Base-by-base conservation (phyloP, 1,140 invertebrate genomes). In the Tribolium castaneum region DNA sequence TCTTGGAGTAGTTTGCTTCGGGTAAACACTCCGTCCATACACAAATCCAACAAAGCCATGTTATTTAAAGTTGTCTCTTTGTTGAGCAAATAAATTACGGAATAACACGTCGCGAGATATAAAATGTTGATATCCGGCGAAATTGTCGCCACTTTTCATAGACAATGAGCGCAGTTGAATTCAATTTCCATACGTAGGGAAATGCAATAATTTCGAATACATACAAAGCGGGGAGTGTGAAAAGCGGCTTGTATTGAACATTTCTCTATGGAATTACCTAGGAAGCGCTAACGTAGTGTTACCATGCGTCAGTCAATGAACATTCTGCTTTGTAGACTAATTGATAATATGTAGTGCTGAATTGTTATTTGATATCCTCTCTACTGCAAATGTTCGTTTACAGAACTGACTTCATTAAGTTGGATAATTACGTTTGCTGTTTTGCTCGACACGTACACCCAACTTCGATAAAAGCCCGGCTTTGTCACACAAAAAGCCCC, bases 301-400 rank as follows among this genome's bases (percentile, higher is more conserved):
- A 34, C 62, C 22, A 66, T 66, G 70, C 59, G 71, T 66, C 49
- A 62, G 34, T 78, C 71, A 74, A 75, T 78, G 73, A 78, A 52
- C 76, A 49, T 74, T 75, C 34, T 70, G 77, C 70, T 78, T 78
- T 78, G 77, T 78, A 49, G 34, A 74, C 77, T 78, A 78, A 78
- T 78, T 78, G 77, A 78, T 74, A 73, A 78, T 78, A 73, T 75
- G 62, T 78, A 78, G 77, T 49, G 77, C 77, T 75, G 77, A 78
- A 78, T 78, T 74, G 77, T 78, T 73, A 74, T 78, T 78, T 74
- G 77, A 78, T 78, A 74, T 66, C 77, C 30, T 25, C 59, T 51
- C 62, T 74, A 19, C 72, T 70, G 50, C 77, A 59, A 51, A 66
- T 62, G 35, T 78, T 62, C 77, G 49, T 78, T 59, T 51, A 78